phyloP scores from a whole-genome alignment of 2,113 vertebrate genomes.

The Cyanocitta stelleri region DNA sequence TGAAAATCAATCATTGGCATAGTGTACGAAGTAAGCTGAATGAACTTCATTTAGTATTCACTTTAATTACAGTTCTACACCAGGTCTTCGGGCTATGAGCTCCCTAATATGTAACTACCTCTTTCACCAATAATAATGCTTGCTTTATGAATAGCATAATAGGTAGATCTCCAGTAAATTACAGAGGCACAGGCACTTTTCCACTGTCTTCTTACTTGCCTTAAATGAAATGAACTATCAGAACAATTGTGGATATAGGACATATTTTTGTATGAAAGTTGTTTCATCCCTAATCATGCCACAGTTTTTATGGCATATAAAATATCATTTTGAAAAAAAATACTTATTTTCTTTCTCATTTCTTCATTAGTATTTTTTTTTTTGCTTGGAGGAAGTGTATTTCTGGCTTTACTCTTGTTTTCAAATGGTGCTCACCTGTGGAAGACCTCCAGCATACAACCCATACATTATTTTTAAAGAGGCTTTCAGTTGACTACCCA shows the following conservation, averaged over 20 bases:
- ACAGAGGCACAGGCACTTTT: neutral
- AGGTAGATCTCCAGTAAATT: neutral
- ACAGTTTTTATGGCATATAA: neutral
- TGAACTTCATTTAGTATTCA: slow-evolving; percentile 27
- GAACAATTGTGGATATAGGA: neutral
- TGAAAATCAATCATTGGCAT: slow-evolving; percentile 44
- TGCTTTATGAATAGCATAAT: slow-evolving; percentile 30
- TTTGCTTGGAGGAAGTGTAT: neutral
- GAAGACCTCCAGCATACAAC: neutral
- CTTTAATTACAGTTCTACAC: slow-evolving; percentile 34
- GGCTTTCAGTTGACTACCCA: neutral
- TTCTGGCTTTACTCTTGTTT: neutral
- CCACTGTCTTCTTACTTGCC: neutral
- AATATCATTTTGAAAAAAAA: neutral
- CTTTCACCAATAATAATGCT: slow-evolving; percentile 9
- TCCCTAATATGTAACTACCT: slow-evolving; percentile 30
- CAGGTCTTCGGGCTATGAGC: slow-evolving; percentile 20
- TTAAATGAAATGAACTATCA: neutral
- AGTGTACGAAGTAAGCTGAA: slow-evolving; percentile 10
- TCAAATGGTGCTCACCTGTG: neutral
- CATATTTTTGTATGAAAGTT: neutral
- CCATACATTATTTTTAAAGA: neutral
- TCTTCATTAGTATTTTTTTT: neutral
- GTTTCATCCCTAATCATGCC: neutral
- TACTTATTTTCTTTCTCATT: neutral